Evolutionary conservation across 2,113 vertebrate genomes (phyloP).

Genomic region (Zonotrichia leucophrys): DNA sequence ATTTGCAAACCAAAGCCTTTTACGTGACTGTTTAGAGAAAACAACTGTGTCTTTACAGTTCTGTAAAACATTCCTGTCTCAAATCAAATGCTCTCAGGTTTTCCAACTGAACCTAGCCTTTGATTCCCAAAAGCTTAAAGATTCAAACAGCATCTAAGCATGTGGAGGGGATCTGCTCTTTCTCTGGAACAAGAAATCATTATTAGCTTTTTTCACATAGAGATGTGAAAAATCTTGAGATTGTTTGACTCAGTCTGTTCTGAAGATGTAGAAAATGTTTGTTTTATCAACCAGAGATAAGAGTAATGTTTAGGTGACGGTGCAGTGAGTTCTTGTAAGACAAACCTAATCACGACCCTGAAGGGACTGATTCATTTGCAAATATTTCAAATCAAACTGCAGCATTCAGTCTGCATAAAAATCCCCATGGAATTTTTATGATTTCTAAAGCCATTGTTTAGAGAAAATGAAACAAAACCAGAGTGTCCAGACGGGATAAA

Average conservation of each 20-base stretch:
- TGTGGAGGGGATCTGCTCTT: background rate
- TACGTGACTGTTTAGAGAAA: background rate
- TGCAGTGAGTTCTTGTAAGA: background rate
- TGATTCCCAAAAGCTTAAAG: background rate
- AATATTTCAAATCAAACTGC: background rate
- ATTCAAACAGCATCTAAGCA: background rate
- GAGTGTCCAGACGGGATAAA: background rate
- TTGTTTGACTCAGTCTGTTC: background rate
- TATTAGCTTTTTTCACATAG: background rate
- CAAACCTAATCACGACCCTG: background rate
- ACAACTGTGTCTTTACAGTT: background rate
- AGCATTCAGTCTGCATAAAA: conserved; percentile 9
- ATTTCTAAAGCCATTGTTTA: conserved; percentile 2
- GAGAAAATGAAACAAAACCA: background rate
- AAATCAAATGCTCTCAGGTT: background rate
- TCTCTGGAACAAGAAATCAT: background rate
- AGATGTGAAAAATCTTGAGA: background rate
- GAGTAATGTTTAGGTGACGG: background rate
- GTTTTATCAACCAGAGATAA: background rate
- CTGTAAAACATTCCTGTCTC: background rate
- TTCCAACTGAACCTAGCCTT: background rate
- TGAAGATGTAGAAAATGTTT: background rate
- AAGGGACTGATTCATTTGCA: background rate
- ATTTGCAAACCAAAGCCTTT: background rate
- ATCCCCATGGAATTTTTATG: background rate